Percentiles rank a stretch among this genome's conserved stretches.
Evolutionary conservation across 2,888 invertebrate species (phyloP).

Genomic region (Rhingia rostrata): DNA sequence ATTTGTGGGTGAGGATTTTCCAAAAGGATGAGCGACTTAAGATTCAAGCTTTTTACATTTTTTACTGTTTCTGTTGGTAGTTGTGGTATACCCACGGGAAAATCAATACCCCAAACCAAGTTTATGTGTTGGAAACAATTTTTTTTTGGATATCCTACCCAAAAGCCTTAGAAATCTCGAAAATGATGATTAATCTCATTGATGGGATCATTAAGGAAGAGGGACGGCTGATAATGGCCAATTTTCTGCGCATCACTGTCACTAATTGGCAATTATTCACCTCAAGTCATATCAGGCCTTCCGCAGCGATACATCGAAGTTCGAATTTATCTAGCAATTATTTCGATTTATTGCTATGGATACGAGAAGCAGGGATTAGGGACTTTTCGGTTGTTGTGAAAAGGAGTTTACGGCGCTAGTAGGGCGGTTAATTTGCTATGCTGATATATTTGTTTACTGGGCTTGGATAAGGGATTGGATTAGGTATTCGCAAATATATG

Average conservation of each 20-base stretch:
- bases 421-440: background rate
- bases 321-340: slow-evolving; percentile 53
- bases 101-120: too few species aligned
- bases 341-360: slow-evolving; percentile 42
- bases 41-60: too few species aligned
- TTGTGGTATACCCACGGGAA: too few species aligned
- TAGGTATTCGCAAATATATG: too few species aligned
- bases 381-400: background rate
- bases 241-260: slow-evolving; percentile 43
- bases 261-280: slow-evolving; percentile 51
- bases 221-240: slow-evolving; percentile 23
- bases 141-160: background rate
- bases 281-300: slow-evolving; percentile 23
- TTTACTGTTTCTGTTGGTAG: too few species aligned
- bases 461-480: background rate
- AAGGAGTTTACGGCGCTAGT: background rate
- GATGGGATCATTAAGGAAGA: slow-evolving; percentile 7
- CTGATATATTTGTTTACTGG: background rate
- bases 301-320: slow-evolving; percentile 2
- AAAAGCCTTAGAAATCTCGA: too few species aligned
- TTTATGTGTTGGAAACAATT: background rate
- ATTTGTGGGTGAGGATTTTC: too few species aligned
- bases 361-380: background rate
- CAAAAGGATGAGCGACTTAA: too few species aligned
- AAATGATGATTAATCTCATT: slow-evolving; percentile 21